phyloP scores from a whole-genome alignment of 2,113 vertebrate genomes.

The Cochlearius cochlearius region DNA sequence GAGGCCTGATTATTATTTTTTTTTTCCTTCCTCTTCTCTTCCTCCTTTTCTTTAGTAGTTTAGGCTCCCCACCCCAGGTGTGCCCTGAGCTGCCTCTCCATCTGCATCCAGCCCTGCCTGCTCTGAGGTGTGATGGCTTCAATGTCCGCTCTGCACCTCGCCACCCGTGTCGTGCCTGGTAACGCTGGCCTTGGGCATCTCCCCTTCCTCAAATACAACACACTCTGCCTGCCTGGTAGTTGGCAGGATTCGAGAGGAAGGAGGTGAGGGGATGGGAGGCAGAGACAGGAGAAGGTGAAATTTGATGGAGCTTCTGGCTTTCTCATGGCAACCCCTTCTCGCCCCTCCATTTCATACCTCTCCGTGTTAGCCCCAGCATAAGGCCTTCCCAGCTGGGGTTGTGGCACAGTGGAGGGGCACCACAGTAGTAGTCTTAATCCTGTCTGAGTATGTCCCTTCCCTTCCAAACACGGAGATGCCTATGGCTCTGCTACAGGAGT shows the following conservation, averaged over 20 bases:
- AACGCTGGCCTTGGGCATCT: background rate
- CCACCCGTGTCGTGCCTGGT: accelerated
- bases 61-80: background rate
- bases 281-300: background rate
- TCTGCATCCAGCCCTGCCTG: background rate
- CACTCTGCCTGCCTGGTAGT: background rate
- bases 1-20: background rate
- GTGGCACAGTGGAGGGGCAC: background rate
- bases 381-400: background rate
- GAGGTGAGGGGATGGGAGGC: background rate
- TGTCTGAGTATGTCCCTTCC: background rate
- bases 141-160: accelerated
- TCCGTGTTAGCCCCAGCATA: too few species aligned
- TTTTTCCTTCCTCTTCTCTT: background rate
- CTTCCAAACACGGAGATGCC: background rate
- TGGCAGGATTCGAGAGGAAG: background rate
- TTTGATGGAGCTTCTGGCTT: background rate
- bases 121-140: background rate
- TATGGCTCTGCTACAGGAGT: background rate
- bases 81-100: background rate
- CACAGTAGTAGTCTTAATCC: background rate
- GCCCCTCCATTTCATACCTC: background rate
- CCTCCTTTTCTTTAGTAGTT: background rate
- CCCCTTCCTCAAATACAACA: background rate
- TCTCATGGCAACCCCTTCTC: background rate